These are phyloP conservation scores for Actias luna DNA, from an alignment of 2,888 invertebrate species.

Conservation along the genomic window DNA sequence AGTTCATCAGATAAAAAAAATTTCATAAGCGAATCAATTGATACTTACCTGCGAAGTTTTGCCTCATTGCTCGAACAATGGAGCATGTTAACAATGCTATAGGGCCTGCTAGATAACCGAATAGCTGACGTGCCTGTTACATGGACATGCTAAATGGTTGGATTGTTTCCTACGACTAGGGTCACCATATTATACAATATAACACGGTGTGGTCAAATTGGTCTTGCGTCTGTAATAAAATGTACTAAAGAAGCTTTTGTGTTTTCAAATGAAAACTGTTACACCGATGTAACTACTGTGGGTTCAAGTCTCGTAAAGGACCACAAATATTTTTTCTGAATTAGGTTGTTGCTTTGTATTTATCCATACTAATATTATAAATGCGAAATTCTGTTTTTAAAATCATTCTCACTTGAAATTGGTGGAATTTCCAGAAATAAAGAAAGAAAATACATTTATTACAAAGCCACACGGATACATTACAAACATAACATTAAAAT, in stretches of 20 bases:
- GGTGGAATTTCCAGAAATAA: too few relatives aligned
- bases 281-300: too few relatives aligned
- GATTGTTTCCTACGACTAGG: constrained; percentile 60
- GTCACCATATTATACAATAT: constrained; percentile 37
- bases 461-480: too few relatives aligned
- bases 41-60: constrained; percentile 22
- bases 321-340: too few relatives aligned
- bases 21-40: constrained; percentile 15
- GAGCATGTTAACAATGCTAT: constrained; percentile 27
- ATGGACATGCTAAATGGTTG: constrained; percentile 71
- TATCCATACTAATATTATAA: too few relatives aligned
- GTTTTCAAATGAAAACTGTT: background rate
- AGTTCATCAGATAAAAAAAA: constrained; percentile 4
- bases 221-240: background rate
- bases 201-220: background rate
- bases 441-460: too few relatives aligned
- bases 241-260: background rate
- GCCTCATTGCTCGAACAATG: constrained; percentile 24
- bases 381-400: too few relatives aligned
- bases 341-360: too few relatives aligned
- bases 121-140: constrained; percentile 48
- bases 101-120: constrained; percentile 19
- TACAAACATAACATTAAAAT: too few relatives aligned
- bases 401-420: too few relatives aligned
- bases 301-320: too few relatives aligned